Evolutionary conservation across 2,888 invertebrate species (phyloP).

Genomic region (Conops quadrifasciatus): DNA sequence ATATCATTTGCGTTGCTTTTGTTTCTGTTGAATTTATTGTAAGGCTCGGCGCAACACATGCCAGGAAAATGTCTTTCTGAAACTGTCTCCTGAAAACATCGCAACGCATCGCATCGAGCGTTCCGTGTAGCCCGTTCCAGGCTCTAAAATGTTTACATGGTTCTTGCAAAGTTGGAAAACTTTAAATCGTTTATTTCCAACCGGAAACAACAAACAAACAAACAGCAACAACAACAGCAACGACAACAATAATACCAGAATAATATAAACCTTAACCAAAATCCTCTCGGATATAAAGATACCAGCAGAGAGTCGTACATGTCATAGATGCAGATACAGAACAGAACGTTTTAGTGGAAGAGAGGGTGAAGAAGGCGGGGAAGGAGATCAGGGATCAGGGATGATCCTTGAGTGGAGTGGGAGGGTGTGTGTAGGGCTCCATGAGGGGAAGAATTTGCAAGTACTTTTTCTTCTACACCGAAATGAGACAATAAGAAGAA

Average conservation of each 20-base stretch:
- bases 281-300: conserved; percentile 25
- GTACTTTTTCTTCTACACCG: background rate
- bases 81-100: too few species aligned
- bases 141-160: too few species aligned
- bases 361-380: background rate
- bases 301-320: conserved; percentile 3
- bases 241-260: too few species aligned
- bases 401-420: too few species aligned
- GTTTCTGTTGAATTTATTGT: too few species aligned
- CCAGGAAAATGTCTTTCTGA: conserved; percentile 11
- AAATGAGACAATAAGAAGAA: background rate
- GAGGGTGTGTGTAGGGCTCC: background rate
- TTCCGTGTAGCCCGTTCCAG: too few species aligned
- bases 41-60: conserved; percentile 12
- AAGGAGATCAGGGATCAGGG: background rate
- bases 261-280: background rate
- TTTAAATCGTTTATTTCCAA: too few species aligned
- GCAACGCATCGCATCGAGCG: too few species aligned
- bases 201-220: too few species aligned
- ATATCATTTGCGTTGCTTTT: background rate
- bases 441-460: conserved; percentile 12
- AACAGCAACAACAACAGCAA: background rate
- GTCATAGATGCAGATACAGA: conserved; percentile 2
- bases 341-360: background rate
- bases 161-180: too few species aligned